Conservation (phyloP, 2,888 invertebrate genomes). For the Marasmarcha lunaedactyla region DNA sequence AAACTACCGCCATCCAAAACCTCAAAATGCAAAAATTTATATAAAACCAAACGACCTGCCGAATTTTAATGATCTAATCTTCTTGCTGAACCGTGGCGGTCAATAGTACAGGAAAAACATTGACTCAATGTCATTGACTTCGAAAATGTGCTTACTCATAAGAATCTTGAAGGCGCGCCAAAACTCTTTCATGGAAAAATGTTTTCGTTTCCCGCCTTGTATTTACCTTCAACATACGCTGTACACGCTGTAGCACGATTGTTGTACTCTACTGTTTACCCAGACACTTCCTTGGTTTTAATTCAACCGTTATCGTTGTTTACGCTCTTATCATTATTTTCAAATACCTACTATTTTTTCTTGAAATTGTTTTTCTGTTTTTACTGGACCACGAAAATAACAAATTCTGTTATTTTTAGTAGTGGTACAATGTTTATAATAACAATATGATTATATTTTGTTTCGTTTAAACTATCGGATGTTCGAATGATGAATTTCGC, state of each 20-base stretch:
- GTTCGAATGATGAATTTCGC: slow-evolving; percentile 18
- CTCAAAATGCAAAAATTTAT: too few species aligned
- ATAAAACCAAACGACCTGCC: slow-evolving; percentile 3
- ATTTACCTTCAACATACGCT: background rate
- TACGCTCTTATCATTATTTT: slow-evolving; percentile 13
- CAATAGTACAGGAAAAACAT: slow-evolving; percentile 22
- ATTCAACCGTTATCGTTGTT: slow-evolving; percentile 25
- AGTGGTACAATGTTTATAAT: too few species aligned
- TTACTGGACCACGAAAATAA: too few species aligned
- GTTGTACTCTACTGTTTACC: slow-evolving; percentile 41
- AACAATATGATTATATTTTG: too few species aligned
- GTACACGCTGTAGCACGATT: too few species aligned
- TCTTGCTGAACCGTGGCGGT: background rate
- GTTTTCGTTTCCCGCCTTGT: slow-evolving; percentile 24
- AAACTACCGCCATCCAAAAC: too few species aligned
- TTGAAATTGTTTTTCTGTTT: too few species aligned
- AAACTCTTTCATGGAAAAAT: slow-evolving; percentile 27
- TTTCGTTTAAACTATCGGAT: too few species aligned
- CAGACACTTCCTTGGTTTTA: slow-evolving; percentile 33
- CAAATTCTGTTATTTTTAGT: too few species aligned
- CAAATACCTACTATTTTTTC: background rate
- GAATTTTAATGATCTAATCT: slow-evolving; percentile 9
- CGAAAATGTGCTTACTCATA: slow-evolving; percentile 46
- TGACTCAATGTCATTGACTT: slow-evolving; percentile 51
- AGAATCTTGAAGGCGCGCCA: slow-evolving; percentile 35